These are phyloP conservation scores for Aporrectodea caliginosa DNA, from an alignment of 1,140 invertebrate genomes.

Conservation along the genomic window DNA sequence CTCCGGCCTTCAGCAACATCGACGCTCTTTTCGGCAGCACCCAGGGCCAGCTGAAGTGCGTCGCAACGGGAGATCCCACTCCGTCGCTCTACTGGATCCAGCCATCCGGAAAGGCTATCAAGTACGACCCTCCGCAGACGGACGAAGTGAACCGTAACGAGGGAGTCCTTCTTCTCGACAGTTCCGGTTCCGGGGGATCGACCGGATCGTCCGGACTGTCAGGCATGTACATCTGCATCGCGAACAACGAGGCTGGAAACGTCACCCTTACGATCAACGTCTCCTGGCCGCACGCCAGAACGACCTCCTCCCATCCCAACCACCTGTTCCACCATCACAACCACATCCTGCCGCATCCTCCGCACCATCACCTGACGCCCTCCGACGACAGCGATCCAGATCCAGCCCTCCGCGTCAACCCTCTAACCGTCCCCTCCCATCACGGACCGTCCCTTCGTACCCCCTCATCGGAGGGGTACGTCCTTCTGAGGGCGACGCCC, in stretches of 20 bases:
- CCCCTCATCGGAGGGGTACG: no score
- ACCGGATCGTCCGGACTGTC: background rate
- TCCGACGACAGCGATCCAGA: no score
- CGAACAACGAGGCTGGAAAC: constrained; percentile 52
- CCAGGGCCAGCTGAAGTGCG: constrained; percentile 47
- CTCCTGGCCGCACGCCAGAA: constrained; percentile 43
- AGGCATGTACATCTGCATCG: constrained; percentile 50
- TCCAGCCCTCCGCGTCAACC: no score
- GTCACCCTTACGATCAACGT: constrained; percentile 52
- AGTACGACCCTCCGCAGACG: no score
- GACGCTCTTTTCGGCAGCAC: constrained; percentile 48
- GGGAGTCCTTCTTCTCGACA: background rate
- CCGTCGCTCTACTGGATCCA: constrained; percentile 51
- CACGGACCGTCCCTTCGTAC: no score
- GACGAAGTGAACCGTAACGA: no score
- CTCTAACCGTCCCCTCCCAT: no score
- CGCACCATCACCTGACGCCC: no score
- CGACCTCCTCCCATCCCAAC: background rate
- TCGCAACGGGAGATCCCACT: constrained; percentile 49
- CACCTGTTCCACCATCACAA: no score
- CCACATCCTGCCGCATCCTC: no score
- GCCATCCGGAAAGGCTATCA: constrained; percentile 44
- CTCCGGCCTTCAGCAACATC: constrained; percentile 52
- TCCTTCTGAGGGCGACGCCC: no score
- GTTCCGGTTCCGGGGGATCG: background rate